A percentile compares a stretch with the other conserved stretches of the same genome.
These are phyloP conservation scores for Anarrhichthys ocellatus DNA, from an alignment of 2,113 vertebrate genomes.

Conservation along the genomic window DNA sequence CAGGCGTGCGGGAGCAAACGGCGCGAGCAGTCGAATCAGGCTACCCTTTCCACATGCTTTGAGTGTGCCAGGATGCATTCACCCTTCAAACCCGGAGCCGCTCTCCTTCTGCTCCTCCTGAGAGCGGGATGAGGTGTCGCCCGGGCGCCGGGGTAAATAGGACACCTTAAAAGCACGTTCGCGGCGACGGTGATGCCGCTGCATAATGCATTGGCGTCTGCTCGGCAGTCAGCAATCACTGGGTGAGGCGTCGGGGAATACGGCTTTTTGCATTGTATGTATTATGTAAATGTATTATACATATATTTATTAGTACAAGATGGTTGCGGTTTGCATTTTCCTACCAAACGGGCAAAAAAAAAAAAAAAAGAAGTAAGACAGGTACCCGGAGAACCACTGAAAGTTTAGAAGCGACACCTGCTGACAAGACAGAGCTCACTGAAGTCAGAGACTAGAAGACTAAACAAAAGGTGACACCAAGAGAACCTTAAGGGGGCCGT, in stretches of 20 bases:
- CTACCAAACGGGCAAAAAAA: not conserved
- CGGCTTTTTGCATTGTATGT: conserved; percentile 62
- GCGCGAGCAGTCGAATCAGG: conserved; percentile 38
- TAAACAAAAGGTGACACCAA: not conserved
- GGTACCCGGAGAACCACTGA: conserved; percentile 3
- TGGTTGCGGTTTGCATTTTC: conserved; percentile 48
- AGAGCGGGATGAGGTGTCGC: conserved; percentile 20
- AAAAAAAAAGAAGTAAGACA: conserved; percentile 1
- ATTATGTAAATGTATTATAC: conserved; percentile 71
- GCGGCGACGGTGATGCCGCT: conserved; percentile 42
- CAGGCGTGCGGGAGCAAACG: conserved; percentile 44
- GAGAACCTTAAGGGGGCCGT: not conserved
- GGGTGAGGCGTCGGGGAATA: conserved; percentile 59
- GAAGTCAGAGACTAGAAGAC: not conserved
- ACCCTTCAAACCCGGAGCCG: conserved; percentile 38
- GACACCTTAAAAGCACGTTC: conserved; percentile 55
- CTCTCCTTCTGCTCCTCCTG: conserved; percentile 33
- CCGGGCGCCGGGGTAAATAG: conserved; percentile 58
- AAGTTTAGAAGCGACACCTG: conserved; percentile 17
- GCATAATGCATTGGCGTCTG: conserved; percentile 71
- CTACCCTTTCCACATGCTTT: conserved; percentile 44
- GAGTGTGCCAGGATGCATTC: conserved; percentile 38
- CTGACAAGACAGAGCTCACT: conserved; percentile 35
- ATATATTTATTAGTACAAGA: conserved; percentile 70
- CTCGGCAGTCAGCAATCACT: conserved; percentile 64